A percentile compares a stretch with the other conserved stretches of the same genome.
These are phyloP conservation scores for Gymnoscelis rufifasciata DNA, from an alignment of 2,888 invertebrate genomes.

Conservation along the genomic window DNA sequence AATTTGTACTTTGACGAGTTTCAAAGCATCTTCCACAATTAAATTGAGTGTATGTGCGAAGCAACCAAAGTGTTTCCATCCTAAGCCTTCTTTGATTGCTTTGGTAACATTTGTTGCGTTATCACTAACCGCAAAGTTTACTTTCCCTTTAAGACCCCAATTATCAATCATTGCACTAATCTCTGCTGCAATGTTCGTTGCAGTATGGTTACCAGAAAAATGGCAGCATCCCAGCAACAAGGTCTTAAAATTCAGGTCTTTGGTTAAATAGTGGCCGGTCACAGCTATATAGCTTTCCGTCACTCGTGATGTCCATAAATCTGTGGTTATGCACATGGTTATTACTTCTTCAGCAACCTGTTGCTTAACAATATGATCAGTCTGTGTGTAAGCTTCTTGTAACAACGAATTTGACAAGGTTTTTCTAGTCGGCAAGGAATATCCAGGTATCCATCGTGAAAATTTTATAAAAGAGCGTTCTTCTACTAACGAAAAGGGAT, in stretches of 20 bases:
- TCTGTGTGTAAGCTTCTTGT: slow-evolving; percentile 5
- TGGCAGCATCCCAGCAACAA: slow-evolving; percentile 9
- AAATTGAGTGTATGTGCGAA: background rate
- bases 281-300: slow-evolving; percentile 24
- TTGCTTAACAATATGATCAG: background rate
- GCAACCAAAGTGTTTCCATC: slow-evolving; percentile 19
- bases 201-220: slow-evolving; percentile 27
- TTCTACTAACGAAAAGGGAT: slow-evolving; percentile 32
- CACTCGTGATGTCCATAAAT: slow-evolving; percentile 33
- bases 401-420: slow-evolving; percentile 24
- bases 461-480: slow-evolving; percentile 30
- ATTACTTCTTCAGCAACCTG: too few relatives aligned
- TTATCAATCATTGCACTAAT: slow-evolving; percentile 17
- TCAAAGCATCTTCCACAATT: background rate
- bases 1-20: background rate
- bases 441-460: slow-evolving; percentile 30
- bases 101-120: slow-evolving; percentile 35
- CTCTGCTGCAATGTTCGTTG: slow-evolving; percentile 27
- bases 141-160: slow-evolving; percentile 25
- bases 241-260: background rate
- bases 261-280: slow-evolving; percentile 33
- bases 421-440: slow-evolving; percentile 28
- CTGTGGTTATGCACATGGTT: slow-evolving; percentile 29
- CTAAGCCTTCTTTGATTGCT: slow-evolving; percentile 22
- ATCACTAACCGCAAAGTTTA: slow-evolving; percentile 33